These are phyloP conservation scores for Bicyclus anynana DNA, from an alignment of 1,140 invertebrate species.

Conservation along the genomic window DNA sequence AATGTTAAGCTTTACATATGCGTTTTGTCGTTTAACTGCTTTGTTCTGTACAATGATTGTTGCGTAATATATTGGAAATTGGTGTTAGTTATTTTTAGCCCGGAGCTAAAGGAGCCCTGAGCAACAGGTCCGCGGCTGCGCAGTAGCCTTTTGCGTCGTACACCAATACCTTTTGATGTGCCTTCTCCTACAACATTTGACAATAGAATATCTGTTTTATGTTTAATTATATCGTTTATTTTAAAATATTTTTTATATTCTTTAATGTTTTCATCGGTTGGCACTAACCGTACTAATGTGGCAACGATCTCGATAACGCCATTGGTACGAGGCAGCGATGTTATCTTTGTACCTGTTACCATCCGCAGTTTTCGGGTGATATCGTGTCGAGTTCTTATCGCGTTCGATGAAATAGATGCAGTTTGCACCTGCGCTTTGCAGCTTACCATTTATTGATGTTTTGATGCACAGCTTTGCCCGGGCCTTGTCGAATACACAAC, in stretches of 20 bases:
- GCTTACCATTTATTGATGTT: no score
- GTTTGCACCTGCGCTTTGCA: no score
- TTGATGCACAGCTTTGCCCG: no score
- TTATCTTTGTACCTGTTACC: not conserved
- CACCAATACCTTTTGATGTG: not conserved
- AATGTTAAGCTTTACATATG: not conserved
- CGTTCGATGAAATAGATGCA: no score
- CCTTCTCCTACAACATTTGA: not conserved
- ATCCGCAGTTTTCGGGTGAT: no score
- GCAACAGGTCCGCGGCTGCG: conserved; percentile 21
- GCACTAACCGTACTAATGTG: no score
- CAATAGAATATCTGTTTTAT: not conserved
- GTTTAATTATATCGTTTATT: no score
- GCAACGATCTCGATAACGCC: not conserved
- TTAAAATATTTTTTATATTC: no score
- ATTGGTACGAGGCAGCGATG: not conserved
- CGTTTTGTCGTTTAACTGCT: not conserved
- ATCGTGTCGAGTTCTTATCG: no score
- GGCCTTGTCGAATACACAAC: no score
- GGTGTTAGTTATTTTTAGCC: conserved; percentile 8
- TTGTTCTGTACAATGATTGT: not conserved
- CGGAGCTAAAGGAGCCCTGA: not conserved
- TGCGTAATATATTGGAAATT: not conserved
- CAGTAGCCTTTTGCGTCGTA: not conserved
- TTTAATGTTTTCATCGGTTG: no score